A percentile compares a stretch with the other conserved stretches of the same genome.
Evolutionary conservation across 2,888 invertebrate genomes (phyloP).

Genomic region (Diaphora mendica): DNA sequence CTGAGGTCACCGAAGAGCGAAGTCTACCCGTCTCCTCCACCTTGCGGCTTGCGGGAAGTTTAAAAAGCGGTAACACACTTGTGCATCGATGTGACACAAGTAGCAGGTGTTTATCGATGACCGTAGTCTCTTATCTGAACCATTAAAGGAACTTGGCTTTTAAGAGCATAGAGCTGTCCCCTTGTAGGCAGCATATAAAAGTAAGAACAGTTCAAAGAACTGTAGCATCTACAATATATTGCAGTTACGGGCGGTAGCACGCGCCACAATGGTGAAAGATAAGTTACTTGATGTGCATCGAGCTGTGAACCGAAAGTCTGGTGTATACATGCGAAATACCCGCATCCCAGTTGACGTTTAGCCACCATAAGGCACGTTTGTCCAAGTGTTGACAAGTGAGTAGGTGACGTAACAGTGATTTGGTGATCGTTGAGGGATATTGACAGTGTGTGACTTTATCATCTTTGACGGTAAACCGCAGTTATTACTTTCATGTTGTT

Average conservation of each 20-base stretch:
- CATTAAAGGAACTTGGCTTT: neutral
- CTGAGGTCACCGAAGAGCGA: no score
- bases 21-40: no score
- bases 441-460: constrained; percentile 39
- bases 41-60: no score
- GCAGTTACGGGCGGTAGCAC: constrained; percentile 73
- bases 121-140: neutral
- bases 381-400: constrained; percentile 55
- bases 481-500: constrained; percentile 4
- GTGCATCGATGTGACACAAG: neutral
- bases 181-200: constrained; percentile 30
- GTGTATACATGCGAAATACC: constrained; percentile 84
- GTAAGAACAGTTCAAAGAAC: constrained; percentile 28
- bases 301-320: constrained; percentile 85
- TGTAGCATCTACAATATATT: constrained; percentile 62
- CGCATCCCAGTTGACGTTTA: constrained; percentile 79
- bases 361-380: constrained; percentile 73
- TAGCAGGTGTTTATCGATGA: neutral
- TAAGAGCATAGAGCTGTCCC: constrained; percentile 2
- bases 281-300: constrained; percentile 86
- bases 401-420: constrained; percentile 49
- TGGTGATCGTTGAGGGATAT: constrained; percentile 38
- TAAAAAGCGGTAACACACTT: no score
- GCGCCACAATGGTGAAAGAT: constrained; percentile 86
- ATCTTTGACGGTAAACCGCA: constrained; percentile 48